Evolutionary conservation across 1,140 invertebrate species (phyloP).

Genomic region (Drosophila auraria): DNA sequence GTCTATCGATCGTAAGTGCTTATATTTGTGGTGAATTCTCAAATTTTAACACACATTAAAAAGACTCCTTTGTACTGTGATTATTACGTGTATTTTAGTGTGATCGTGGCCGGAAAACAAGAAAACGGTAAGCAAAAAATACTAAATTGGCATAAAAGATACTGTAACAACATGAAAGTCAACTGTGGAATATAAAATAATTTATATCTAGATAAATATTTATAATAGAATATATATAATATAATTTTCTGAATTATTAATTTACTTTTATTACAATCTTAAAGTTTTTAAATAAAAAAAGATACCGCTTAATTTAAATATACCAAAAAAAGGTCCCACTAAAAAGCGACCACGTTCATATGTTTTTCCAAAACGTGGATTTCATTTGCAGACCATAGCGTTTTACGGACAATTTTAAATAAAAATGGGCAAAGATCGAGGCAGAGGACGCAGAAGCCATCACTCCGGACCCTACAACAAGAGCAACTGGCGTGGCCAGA

Average conservation of each 20-base stretch:
- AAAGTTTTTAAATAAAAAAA: neutral
- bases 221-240: too few relatives aligned
- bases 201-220: too few relatives aligned
- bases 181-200: too few relatives aligned
- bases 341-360: neutral
- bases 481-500: conserved; percentile 69
- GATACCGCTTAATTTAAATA: neutral
- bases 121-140: neutral
- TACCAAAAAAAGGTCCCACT: neutral
- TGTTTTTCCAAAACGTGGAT: conserved; percentile 21
- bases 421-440: conserved; percentile 68
- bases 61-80: conserved; percentile 12
- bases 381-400: neutral
- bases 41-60: conserved; percentile 2
- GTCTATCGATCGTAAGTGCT: neutral
- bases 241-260: too few relatives aligned
- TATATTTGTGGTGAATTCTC: neutral
- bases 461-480: conserved; percentile 69
- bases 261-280: too few relatives aligned
- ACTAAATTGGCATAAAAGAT: neutral
- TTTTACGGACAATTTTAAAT: conserved; percentile 6
- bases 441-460: conserved; percentile 51
- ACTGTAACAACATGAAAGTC: neutral
- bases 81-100: conserved; percentile 29
- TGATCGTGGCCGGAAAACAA: neutral